Conservation (phyloP, 2,797 vertebrate species). For the Brachyrhaphis roseni region DNA sequence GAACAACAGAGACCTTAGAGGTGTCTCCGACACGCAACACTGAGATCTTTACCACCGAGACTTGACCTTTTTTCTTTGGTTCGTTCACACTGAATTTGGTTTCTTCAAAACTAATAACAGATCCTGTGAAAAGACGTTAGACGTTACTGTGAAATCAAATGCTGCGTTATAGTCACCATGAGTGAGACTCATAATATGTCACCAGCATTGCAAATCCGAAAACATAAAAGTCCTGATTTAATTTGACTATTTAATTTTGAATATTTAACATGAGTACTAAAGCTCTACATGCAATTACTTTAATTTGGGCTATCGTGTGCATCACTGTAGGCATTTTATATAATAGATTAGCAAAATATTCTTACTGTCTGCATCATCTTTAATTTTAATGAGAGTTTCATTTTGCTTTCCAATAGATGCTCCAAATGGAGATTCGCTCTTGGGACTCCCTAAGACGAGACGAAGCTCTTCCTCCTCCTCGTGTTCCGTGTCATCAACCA, state of each 20-base stretch:
- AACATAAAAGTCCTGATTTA: neutral
- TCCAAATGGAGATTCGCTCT: conserved; percentile 88
- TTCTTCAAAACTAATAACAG: conserved; percentile 91
- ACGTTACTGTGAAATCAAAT: neutral
- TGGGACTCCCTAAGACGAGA: conserved; percentile 90
- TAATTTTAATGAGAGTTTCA: conserved; percentile 91
- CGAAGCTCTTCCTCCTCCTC: conserved; percentile 93
- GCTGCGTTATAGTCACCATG: neutral
- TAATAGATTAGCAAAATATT: conserved; percentile 2
- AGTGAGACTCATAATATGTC: conserved; percentile 1
- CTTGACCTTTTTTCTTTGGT: conserved; percentile 84
- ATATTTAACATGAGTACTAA: neutral
- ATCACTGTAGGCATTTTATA: neutral
- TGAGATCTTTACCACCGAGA: conserved; percentile 86
- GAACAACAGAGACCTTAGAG: conserved; percentile 91
- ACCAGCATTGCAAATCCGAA: neutral
- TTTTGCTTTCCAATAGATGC: conserved; percentile 89
- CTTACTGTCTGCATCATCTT: conserved; percentile 91
- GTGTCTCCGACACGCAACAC: conserved; percentile 90
- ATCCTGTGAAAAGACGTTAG: conserved; percentile 73
- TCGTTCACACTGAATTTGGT: conserved; percentile 93
- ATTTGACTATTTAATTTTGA: conserved; percentile 7
- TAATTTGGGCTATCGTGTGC: neutral
- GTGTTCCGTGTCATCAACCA: conserved; percentile 87
- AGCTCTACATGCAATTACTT: neutral